Percentiles rank a stretch among this genome's conserved stretches.
These are phyloP conservation scores for Maccullochella peelii DNA, from an alignment of 2,113 vertebrate species.

Conservation along the genomic window DNA sequence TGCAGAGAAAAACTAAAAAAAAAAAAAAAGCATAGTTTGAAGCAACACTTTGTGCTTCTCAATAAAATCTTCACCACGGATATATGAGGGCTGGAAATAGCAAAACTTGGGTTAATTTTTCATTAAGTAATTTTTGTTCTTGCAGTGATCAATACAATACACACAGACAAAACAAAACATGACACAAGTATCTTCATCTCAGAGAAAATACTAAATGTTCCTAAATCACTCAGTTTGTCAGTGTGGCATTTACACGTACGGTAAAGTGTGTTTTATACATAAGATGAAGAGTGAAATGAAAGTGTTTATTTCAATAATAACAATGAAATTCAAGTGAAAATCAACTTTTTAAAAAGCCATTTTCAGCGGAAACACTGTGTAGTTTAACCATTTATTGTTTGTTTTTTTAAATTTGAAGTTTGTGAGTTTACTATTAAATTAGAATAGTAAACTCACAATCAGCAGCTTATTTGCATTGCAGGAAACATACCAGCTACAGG, in stretches of 20 bases:
- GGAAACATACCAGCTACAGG: neutral
- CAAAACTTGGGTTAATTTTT: no score
- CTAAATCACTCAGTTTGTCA: no score
- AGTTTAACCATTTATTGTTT: neutral
- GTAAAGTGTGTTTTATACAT: no score
- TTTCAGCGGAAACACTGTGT: neutral
- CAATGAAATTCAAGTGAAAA: neutral
- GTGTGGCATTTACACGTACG: no score
- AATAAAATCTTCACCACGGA: neutral
- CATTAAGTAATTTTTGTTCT: no score
- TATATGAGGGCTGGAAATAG: neutral
- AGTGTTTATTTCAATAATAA: no score
- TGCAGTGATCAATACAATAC: no score
- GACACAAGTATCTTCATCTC: no score
- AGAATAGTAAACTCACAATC: neutral
- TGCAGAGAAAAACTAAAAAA: neutral
- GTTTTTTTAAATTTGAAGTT: no score
- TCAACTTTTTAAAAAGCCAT: neutral
- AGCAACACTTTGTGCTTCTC: neutral
- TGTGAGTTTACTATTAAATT: no score
- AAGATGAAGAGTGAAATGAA: neutral
- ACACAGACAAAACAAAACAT: no score
- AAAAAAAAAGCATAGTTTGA: neutral
- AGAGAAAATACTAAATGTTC: no score
- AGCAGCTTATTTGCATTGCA: neutral